These are phyloP conservation scores for Phrynocephalus versicolor DNA, from an alignment of 2,113 vertebrate genomes.

Conservation along the genomic window DNA sequence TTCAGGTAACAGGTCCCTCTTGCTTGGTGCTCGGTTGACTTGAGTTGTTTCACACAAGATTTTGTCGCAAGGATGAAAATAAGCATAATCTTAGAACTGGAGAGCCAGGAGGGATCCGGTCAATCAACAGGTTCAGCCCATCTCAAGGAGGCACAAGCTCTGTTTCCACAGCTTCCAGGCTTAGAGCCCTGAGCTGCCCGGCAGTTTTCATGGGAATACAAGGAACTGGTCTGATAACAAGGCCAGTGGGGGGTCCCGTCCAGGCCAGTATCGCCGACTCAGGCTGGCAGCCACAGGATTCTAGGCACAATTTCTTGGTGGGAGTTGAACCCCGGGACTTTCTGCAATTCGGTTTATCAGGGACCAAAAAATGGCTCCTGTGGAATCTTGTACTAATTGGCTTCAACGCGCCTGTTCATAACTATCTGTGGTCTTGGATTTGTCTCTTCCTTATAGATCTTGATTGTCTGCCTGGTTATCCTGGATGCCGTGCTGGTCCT, in stretches of 20 bases:
- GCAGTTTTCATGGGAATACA: neutral
- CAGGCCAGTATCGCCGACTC: neutral
- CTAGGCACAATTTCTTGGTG: neutral
- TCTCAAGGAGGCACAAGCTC: no score
- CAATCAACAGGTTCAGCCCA: neutral
- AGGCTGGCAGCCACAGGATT: neutral
- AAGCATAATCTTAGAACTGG: no score
- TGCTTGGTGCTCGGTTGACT: neutral
- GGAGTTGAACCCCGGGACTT: neutral
- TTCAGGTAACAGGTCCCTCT: constrained; percentile 82
- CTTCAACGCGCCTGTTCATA: no score
- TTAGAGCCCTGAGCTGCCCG: no score
- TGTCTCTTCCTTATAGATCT: constrained; percentile 76
- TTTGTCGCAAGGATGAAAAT: no score
- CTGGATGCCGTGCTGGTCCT: constrained; percentile 92
- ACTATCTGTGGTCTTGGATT: neutral
- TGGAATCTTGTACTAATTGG: no score
- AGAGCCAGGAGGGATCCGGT: no score
- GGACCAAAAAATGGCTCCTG: no score
- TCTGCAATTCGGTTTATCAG: no score
- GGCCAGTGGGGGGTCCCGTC: neutral
- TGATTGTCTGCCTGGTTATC: constrained; percentile 88
- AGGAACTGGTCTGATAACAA: neutral
- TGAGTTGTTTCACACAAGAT: neutral
- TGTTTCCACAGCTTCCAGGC: no score